Evolutionary conservation across 2,113 vertebrate species (phyloP), one percentile per base, ranked within the genome.

Genomic region (Alethe diademata): DNA sequence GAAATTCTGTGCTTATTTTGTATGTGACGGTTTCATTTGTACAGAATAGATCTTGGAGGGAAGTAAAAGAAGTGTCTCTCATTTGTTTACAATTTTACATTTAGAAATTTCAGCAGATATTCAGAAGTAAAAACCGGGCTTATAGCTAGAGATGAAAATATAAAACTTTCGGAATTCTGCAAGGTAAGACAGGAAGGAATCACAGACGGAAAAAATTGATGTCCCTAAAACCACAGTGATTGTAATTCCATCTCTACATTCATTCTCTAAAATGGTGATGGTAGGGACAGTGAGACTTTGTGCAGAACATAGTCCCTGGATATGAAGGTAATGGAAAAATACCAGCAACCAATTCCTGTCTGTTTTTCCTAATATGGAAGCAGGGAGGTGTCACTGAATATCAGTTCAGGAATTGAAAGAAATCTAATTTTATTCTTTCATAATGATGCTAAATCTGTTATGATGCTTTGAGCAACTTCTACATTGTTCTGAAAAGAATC

Each of bases 141-240:
- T 28, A 64, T 90, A 43, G 10, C 5, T 67, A 17, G 36, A 60
- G 33, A 8, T 29, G 23, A 53, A 91, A 70, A 74, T 28, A 31
- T 7, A 31, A 71, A 61, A 40, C 19, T 36, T 79, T 3, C 0
- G 1, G 9, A 85, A 57, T 67, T 84, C 25, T 72, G 14, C 11
- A 51, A 47, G 26, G 48, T 54, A 29, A 38, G 23, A 79, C 7
- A 40, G 26, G 47, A 71, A 65, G 20, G 23, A 78, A 40, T 60
- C 18, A 54, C 7, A 53, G 24, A 57, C 8, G 12, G 76, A 43
- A n/a, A 58, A 29, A 23, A 50, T 24, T 67, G 9, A 15, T 78
- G 26, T 54, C 19, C 36, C 18, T 60, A 47, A 82, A 48, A 6
- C 18, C 0, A 0, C 53, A 66, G 57, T 0, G 4, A 8, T 86